Evolutionary conservation across 1,140 invertebrate species (phyloP).

Genomic region (Fopius arisanus): DNA sequence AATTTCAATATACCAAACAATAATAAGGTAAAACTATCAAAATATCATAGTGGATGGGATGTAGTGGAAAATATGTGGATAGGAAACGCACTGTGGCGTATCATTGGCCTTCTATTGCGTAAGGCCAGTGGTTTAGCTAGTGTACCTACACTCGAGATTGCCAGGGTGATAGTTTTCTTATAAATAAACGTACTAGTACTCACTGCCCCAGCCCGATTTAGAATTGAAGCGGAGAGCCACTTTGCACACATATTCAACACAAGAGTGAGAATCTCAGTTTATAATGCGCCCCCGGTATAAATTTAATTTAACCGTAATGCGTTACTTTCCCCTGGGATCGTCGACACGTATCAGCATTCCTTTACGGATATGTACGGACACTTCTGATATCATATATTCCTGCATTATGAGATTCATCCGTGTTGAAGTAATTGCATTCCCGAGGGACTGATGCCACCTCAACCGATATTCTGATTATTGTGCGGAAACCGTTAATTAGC

Average conservation of each 20-base stretch:
- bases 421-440: background rate
- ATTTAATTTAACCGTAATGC: slow-evolving; percentile 33
- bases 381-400: background rate
- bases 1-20: background rate
- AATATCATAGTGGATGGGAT: background rate
- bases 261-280: background rate
- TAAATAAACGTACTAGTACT: slow-evolving; percentile 4
- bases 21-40: background rate
- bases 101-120: background rate
- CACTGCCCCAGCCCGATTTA: background rate
- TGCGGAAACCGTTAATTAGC: too few relatives aligned
- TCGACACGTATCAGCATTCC: slow-evolving; percentile 17
- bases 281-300: slow-evolving; percentile 19
- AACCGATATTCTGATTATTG: too few relatives aligned
- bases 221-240: slow-evolving; percentile 5
- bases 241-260: background rate
- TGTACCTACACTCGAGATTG: background rate
- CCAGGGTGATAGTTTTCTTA: slow-evolving; percentile 11
- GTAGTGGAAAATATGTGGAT: background rate
- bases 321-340: slow-evolving; percentile 26
- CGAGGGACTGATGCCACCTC: too few relatives aligned
- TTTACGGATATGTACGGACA: slow-evolving; percentile 25
- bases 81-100: background rate
- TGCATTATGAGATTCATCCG: background rate
- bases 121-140: background rate